Percentiles rank a stretch among this genome's conserved stretches.
Conservation (phyloP, 2,113 vertebrate species). For the Alexandromys fortis region DNA sequence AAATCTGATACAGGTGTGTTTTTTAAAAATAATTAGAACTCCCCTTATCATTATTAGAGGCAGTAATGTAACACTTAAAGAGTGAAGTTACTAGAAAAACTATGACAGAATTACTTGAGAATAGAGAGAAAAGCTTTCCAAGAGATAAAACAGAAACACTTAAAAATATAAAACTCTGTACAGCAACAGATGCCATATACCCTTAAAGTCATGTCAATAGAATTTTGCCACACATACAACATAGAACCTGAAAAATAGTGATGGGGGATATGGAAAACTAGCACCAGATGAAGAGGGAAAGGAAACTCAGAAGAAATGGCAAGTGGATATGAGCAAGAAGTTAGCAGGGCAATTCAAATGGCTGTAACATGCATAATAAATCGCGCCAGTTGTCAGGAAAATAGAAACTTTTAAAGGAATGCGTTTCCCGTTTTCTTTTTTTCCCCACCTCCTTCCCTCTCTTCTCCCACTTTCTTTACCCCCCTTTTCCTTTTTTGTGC, state of each 20-base stretch:
- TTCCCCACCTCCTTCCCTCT: neutral
- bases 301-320: neutral
- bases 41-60: neutral
- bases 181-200: neutral
- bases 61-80: neutral
- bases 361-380: too few relatives aligned
- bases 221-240: neutral
- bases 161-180: neutral
- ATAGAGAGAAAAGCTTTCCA: neutral
- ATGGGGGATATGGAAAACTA: neutral
- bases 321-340: neutral
- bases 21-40: neutral
- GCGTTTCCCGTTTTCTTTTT: neutral
- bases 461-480: neutral
- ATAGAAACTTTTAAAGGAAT: neutral
- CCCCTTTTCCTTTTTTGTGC: neutral
- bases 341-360: constrained; percentile 21
- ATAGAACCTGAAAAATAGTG: neutral
- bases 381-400: neutral
- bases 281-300: neutral
- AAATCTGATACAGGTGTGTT: neutral
- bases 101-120: neutral
- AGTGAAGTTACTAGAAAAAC: constrained; percentile 15
- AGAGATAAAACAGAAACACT: neutral
- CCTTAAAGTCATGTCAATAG: neutral